Evolutionary conservation across 2,113 vertebrate genomes (phyloP).

Genomic region (Gasterosteus nipponicus): DNA sequence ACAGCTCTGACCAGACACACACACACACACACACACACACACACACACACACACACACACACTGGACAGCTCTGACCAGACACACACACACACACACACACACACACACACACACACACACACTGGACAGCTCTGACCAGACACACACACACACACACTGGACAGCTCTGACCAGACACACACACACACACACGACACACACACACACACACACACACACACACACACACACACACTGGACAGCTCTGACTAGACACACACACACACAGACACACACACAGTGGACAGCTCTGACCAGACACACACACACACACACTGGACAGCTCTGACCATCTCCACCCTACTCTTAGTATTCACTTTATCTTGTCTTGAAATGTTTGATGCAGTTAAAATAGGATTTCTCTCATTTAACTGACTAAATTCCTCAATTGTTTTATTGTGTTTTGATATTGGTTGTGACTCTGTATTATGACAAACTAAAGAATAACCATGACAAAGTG

Average conservation of each 20-base stretch:
- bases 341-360: background rate
- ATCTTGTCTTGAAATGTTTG: conserved; percentile 1
- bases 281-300: no score
- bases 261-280: no score
- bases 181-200: conserved; percentile 28
- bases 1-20: no score
- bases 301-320: background rate
- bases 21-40: no score
- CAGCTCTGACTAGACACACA: no score
- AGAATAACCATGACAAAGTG: background rate
- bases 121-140: conserved; percentile 34
- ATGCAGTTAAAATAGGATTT: background rate
- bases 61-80: no score
- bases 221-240: no score
- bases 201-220: conserved; percentile 40
- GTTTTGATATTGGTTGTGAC: background rate
- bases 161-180: conserved; percentile 35
- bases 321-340: conserved; percentile 30
- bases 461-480: background rate
- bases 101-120: no score
- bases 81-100: no score
- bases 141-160: conserved; percentile 26
- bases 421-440: background rate
- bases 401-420: background rate
- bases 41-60: no score